Percentiles rank a stretch among this genome's conserved stretches.
Conservation (phyloP, 1,140 invertebrate genomes). For the Monochamus saltuarius region DNA sequence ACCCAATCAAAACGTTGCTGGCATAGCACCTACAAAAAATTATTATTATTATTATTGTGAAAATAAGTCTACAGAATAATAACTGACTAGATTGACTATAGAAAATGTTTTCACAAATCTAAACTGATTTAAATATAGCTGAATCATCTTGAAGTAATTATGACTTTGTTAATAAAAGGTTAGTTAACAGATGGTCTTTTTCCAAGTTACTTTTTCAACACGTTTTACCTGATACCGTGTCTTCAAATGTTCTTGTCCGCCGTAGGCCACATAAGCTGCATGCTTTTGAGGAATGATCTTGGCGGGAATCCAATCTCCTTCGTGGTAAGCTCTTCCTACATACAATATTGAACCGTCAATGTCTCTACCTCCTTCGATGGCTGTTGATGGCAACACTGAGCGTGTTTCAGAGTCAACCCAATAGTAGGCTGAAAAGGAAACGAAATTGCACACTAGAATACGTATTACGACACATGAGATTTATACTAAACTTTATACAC, state of each 20-base stretch:
- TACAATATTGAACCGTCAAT: constrained; percentile 70
- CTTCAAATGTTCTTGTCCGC: constrained; percentile 63
- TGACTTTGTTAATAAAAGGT: too few species aligned
- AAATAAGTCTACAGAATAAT: too few species aligned
- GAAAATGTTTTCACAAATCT: too few species aligned
- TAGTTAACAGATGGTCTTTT: too few species aligned
- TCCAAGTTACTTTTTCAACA: too few species aligned
- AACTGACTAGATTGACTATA: too few species aligned
- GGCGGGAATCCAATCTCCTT: constrained; percentile 72
- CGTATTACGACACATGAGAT: neutral
- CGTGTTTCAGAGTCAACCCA: constrained; percentile 42
- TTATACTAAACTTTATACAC: neutral
- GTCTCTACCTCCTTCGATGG: constrained; percentile 70
- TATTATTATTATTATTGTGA: neutral
- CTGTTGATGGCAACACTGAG: constrained; percentile 47
- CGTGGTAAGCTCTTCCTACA: constrained; percentile 71
- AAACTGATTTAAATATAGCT: too few species aligned
- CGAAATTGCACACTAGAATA: neutral
- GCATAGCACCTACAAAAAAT: constrained; percentile 58
- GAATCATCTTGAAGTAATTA: too few species aligned
- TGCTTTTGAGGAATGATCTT: constrained; percentile 71
- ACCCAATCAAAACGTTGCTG: constrained; percentile 66
- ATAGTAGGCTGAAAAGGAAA: constrained; percentile 41
- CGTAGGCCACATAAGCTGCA: constrained; percentile 64
- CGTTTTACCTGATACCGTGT: constrained; percentile 61